phyloP scores from a whole-genome alignment of 1,140 invertebrate species.

The Pseudomyrmex concolor region DNA sequence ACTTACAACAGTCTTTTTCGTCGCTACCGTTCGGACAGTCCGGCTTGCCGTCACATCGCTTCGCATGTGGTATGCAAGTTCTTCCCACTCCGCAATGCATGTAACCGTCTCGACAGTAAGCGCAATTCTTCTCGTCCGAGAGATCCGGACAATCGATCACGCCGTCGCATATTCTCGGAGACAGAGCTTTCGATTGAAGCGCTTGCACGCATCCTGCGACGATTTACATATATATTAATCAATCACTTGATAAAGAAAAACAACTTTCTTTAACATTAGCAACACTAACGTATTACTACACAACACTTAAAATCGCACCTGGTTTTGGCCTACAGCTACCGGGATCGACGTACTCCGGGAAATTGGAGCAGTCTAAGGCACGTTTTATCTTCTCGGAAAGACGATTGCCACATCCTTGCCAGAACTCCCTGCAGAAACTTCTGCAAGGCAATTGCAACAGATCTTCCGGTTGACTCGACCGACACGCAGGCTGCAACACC shows the following conservation, averaged over 20 bases:
- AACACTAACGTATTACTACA: neutral
- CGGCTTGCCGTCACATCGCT: conserved; percentile 92
- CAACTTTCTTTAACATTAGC: neutral
- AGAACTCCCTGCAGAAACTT: conserved; percentile 94
- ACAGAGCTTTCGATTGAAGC: conserved; percentile 89
- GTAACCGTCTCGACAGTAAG: conserved; percentile 89
- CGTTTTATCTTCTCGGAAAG: conserved; percentile 89
- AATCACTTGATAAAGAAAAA: neutral
- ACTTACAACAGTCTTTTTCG: conserved; percentile 93
- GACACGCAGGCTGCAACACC: conserved; percentile 92
- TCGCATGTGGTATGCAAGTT: conserved; percentile 89
- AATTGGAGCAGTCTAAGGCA: conserved; percentile 91
- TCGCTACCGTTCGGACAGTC: conserved; percentile 95
- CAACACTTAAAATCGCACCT: conserved; percentile 83
- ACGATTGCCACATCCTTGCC: conserved; percentile 91
- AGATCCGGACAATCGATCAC: conserved; percentile 94
- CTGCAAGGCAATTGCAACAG: conserved; percentile 90
- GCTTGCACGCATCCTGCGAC: conserved; percentile 88
- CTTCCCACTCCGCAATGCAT: conserved; percentile 92
- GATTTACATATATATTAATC: neutral
- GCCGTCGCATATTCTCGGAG: conserved; percentile 93
- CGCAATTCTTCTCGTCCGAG: conserved; percentile 91
- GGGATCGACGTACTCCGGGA: conserved; percentile 91
- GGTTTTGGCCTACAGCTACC: conserved; percentile 91
- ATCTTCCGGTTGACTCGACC: conserved; percentile 84